Base-by-base conservation (phyloP, 2,797 vertebrate genomes). In the Notolepis coatsorum region DNA sequence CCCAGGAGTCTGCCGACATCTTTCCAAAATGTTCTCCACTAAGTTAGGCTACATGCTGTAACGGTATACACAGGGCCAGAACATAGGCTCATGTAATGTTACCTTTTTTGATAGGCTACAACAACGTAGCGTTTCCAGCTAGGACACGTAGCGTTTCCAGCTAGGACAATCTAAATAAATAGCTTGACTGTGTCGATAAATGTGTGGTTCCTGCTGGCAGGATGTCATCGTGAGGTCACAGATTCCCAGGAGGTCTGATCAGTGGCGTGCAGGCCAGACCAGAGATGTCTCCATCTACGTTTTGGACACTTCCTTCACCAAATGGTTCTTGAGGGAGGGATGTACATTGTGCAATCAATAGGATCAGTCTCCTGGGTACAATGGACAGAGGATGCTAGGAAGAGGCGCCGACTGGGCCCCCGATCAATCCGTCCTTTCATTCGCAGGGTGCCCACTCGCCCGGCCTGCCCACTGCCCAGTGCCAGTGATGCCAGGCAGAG, bases 401-500 rank as follows among this genome's bases (percentile, higher is more conserved):
- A 86, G 81, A 90, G 75, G 83, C 86, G 85, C 87, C 82, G 82
- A 66, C 88, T 67, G 84, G 71, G 80, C 75, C 79, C 59, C 84
- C 80, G 84, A 93, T 93, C 91, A 93, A 93, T 91, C 88, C 85
- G 61, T 84, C 88, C 92, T 90, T 94, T 93, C 91, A 93, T 91
- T 86, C 85, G 77, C 73, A 78, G 76, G 75, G 77, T 84, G 71
- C 86, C 80, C 80, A 75, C 73, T 6, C 80, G 70, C 48, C 43
- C 48, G 30, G 64, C 41, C 49, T 18, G 65, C 58, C 73, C 66
- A 63, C 78, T 83, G 79, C 71, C 84, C 85, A 87, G 77, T 82
- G 89, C 89, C 85, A 75, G 77, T 68, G 79, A 66, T 49, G 75
- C 82, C 85, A 80, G 64, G 77, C 85, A 84, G 81, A 71, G 57